A percentile compares a stretch with the other conserved stretches of the same genome.
Evolutionary conservation across 1,140 invertebrate species (phyloP).

Genomic region (Psix sp.): DNA sequence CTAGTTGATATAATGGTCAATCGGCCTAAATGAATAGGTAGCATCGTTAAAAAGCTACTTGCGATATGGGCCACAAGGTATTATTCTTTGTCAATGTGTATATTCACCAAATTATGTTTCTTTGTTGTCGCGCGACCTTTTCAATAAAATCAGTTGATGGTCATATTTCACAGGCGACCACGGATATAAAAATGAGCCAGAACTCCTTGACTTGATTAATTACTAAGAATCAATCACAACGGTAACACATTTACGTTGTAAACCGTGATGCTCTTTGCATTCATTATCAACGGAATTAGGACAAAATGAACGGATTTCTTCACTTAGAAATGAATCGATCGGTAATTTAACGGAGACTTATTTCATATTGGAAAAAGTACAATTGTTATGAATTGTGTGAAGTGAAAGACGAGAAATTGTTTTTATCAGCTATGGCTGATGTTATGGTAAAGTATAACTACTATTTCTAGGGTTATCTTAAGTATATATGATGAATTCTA

Average conservation of each 20-base stretch:
- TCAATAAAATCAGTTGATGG: slow-evolving; percentile 65
- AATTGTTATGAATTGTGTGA: too few species aligned
- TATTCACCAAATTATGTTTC: slow-evolving; percentile 46
- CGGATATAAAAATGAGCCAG: slow-evolving; percentile 23
- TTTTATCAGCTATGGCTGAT: too few species aligned
- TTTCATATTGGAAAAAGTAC: too few species aligned
- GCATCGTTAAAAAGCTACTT: slow-evolving; percentile 44
- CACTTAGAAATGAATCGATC: too few species aligned
- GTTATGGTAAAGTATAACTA: too few species aligned
- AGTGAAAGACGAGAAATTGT: too few species aligned
- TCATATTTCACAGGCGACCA: slow-evolving; percentile 46
- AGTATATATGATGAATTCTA: too few species aligned
- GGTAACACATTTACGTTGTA: slow-evolving; percentile 23
- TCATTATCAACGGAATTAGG: too few species aligned
- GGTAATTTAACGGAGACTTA: too few species aligned
- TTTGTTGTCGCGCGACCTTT: slow-evolving; percentile 59
- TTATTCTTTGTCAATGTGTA: slow-evolving; percentile 55
- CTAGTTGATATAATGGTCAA: slow-evolving; percentile 45
- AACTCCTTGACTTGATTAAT: slow-evolving; percentile 15
- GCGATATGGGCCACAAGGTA: slow-evolving; percentile 54
- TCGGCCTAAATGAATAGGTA: slow-evolving; percentile 57
- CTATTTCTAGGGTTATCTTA: too few species aligned
- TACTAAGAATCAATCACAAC: slow-evolving; percentile 31
- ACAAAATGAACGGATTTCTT: too few species aligned
- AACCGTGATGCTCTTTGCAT: not conserved